Evolutionary conservation across 64 coral and sea anemone genomes (phyloP), one percentile per base, ranked within the genome.

Genomic region (Actinia equina): DNA sequence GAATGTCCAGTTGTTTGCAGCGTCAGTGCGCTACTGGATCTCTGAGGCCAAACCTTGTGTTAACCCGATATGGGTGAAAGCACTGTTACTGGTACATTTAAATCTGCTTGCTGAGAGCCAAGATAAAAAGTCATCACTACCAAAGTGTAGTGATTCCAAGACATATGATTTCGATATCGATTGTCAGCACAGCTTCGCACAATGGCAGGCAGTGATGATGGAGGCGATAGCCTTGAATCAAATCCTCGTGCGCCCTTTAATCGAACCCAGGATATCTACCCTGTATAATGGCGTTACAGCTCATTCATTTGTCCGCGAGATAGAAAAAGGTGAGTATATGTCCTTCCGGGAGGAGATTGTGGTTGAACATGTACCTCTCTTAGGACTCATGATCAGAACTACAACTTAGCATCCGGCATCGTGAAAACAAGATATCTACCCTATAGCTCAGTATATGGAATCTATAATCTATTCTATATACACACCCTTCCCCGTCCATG

Each of bases 131-230:
- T 20, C 13, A 12, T 51, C n/a, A 14, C 11, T 1, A 37, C 0
- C n/a, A 30, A 13, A 26, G 10, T 7, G 8, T 3, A 26, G 23
- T 18, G 42, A 52, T 18, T 10, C 14, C 43, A 81, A 52, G 27
- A 81, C 16, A 80, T 80, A 18, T 20, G 6, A 17, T 81, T 81
- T 81, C 27, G 78, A 63, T 85, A 63, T 85, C 15, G 9, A n/a
- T 85, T 63, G 26, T 7, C 59, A 60, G 56, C 94, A 96, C 52
- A 93, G 91, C 51, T 93, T 85, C 69, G 88, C 84, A 90, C 94
- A 97, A 57, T 97, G 94, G 94, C 94, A 97, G 85, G 87, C 78
- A 71, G 76, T 97, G 45, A 37, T 97, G 71, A 74, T 27, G 17
- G 94, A 93, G 52, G 65, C 91, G 46, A 84, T 93, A 52, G 44